Evolutionary conservation across 2,113 vertebrate genomes (phyloP), one percentile per base, ranked within the genome.

Genomic region (Spilogale gracilis): DNA sequence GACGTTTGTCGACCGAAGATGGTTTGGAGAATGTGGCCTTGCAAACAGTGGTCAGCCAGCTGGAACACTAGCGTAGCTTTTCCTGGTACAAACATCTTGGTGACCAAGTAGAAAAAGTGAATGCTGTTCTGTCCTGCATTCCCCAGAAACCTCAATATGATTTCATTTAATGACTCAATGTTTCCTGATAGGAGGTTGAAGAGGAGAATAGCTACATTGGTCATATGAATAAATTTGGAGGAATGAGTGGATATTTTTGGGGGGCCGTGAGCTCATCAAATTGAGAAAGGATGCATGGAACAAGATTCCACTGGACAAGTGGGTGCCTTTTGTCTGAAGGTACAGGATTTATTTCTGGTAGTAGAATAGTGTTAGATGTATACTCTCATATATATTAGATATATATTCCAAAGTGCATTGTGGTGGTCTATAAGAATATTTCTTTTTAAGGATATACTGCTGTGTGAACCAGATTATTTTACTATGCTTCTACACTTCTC

Each of bases 361-460:
- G 11, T 32, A 9, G 23, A n/a, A 86, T 38, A 69, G 27, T 52
- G 13, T 89, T 89, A 63, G 14, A 54, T 10, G 45, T 8, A 43
- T 56, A 45, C 0, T 38, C 4, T 76, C 81, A 27, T 0, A n/a
- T 80, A 30, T 27, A 71, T 27, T 79, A 73, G 21, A 12, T 56
- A 91, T 14, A 56, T 32, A 45, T 12, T 9, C 9, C 20, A 30
- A 45, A 73, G 5, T 60, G 30, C 50, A 43, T 14, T 45, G 8
- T 65, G 3, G 14, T 81, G 50, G 14, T 69, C 50, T 76, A 52
- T 61, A 94, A 80, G 89, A 92, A 50, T 78, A 52, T 82, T 85
- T 96, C 9, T 78, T 96, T 95, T 92, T 73, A 89, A 97, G 95
- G 67, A 74, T 17, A 60, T 2, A 86, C 5, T 85, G 11, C 13